Evolutionary conservation across 2,113 vertebrate species (phyloP).

Genomic region (Cnemophilus loriae): DNA sequence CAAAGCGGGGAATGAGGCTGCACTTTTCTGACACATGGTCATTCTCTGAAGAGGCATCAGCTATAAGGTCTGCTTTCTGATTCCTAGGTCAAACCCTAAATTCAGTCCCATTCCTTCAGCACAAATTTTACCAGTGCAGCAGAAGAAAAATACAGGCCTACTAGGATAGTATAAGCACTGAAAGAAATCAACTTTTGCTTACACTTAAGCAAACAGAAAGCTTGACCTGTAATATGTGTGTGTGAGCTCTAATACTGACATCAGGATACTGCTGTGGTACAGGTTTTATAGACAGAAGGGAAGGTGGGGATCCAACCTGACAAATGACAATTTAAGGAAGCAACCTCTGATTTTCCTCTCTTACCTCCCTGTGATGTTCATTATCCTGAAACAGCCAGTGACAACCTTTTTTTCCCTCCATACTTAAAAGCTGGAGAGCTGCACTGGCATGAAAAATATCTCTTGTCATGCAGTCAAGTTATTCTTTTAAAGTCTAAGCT

Average conservation of each 20-base stretch:
- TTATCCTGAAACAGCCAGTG: neutral
- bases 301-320: neutral
- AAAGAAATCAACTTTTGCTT: neutral
- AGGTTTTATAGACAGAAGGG: neutral
- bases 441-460: neutral
- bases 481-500: constrained; percentile 3
- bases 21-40: neutral
- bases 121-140: neutral
- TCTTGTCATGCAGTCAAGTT: neutral
- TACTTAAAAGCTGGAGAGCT: neutral
- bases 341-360: neutral
- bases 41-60: neutral
- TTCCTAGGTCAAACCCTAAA: neutral
- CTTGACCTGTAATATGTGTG: neutral
- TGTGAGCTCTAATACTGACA: neutral
- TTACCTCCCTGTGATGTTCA: neutral
- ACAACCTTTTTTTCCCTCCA: neutral
- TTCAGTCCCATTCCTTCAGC: neutral
- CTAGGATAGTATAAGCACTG: neutral
- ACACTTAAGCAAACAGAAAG: neutral
- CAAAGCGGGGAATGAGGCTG: neutral
- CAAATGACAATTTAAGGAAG: neutral
- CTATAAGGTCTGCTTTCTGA: neutral
- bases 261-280: neutral
- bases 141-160: neutral